Conservation (phyloP, 2,113 vertebrate species). For the Nothocercus julius region DNA sequence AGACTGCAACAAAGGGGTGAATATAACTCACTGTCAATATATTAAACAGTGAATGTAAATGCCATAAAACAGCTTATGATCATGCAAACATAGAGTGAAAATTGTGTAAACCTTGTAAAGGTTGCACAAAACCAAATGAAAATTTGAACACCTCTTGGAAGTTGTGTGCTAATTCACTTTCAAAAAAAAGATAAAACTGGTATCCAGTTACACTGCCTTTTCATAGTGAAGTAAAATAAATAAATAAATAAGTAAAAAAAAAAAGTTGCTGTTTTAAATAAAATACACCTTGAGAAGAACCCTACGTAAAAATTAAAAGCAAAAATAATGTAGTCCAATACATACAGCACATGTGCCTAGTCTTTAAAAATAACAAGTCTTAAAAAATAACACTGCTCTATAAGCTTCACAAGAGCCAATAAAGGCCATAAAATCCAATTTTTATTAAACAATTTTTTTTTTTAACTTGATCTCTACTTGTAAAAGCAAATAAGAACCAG, state of each 20-base stretch:
- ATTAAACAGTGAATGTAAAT: background rate
- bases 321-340: background rate
- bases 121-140: background rate
- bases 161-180: background rate
- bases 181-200: background rate
- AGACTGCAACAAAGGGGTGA: background rate
- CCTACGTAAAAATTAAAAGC: background rate
- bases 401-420: background rate
- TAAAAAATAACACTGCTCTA: background rate
- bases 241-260: background rate
- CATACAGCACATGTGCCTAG: rapidly evolving
- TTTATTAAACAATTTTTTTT: background rate
- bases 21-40: background rate
- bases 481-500: background rate
- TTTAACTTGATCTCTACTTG: background rate
- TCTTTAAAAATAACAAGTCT: background rate
- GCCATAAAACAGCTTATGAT: background rate
- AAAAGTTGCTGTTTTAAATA: background rate
- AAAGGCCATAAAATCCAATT: background rate
- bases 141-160: slow-evolving; percentile 18
- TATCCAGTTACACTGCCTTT: background rate
- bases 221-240: background rate
- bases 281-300: background rate
- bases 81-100: background rate
- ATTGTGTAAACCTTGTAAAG: slow-evolving; percentile 6